phyloP scores from a whole-genome alignment of 1,140 invertebrate genomes.

The Zaprionus capensis region DNA sequence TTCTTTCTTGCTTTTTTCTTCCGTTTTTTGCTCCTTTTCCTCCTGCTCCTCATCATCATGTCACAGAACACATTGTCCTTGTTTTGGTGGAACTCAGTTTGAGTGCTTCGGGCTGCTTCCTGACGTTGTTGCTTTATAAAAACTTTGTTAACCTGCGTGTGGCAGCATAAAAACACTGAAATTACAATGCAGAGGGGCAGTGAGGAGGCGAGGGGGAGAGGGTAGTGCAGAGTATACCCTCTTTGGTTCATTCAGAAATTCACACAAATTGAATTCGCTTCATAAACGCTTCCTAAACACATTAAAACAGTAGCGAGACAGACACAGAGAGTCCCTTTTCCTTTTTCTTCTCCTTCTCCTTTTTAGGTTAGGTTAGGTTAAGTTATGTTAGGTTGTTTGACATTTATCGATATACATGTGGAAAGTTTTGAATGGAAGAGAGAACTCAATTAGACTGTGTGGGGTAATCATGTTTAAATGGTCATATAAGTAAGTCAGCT shows the following conservation, averaged over 20 bases:
- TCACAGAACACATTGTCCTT: slow-evolving; percentile 69
- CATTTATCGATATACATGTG: not conserved
- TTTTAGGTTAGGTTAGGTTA: not conserved
- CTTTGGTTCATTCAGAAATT: slow-evolving; percentile 21
- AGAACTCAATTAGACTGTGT: not conserved
- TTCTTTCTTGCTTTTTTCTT: slow-evolving; percentile 24
- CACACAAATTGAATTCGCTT: slow-evolving; percentile 29
- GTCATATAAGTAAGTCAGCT: not conserved
- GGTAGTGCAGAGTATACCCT: slow-evolving; percentile 5
- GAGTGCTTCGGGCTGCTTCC: slow-evolving; percentile 51
- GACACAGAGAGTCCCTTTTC: not conserved
- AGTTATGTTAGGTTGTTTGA: not conserved
- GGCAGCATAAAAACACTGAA: slow-evolving; percentile 48
- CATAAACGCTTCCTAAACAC: slow-evolving; percentile 27
- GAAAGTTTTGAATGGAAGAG: not conserved
- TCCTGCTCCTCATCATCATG: slow-evolving; percentile 11
- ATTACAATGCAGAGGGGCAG: slow-evolving; percentile 16
- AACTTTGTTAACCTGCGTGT: slow-evolving; percentile 80
- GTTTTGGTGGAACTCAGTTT: slow-evolving; percentile 37
- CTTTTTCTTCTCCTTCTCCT: not conserved
- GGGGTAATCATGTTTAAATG: not conserved
- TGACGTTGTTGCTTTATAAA: slow-evolving; percentile 63
- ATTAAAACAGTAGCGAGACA: not conserved
- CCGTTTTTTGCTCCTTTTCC: not conserved
- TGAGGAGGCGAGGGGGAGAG: not conserved